These are phyloP conservation scores for Mastacembelus armatus DNA, from an alignment of 2,797 vertebrate genomes.

Conservation along the genomic window DNA sequence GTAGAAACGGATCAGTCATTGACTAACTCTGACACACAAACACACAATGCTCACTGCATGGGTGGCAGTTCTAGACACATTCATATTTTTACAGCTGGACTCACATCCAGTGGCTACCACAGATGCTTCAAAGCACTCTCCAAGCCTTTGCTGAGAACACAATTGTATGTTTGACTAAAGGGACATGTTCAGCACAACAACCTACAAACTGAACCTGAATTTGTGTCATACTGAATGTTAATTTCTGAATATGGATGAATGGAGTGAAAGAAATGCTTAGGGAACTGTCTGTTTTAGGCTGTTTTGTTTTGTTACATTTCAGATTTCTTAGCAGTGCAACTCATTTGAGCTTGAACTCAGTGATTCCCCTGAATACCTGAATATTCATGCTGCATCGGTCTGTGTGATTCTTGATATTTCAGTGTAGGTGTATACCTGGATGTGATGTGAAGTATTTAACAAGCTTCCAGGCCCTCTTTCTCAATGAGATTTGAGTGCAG, in stretches of 20 bases:
- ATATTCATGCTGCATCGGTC: constrained; percentile 45
- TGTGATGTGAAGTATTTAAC: constrained; percentile 53
- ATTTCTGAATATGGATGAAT: constrained; percentile 19
- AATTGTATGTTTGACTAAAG: constrained; percentile 44
- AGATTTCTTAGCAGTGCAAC: constrained; percentile 35
- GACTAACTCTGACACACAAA: constrained; percentile 57
- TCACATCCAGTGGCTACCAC: constrained; percentile 59
- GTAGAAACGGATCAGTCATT: constrained; percentile 68
- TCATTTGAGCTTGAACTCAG: constrained; percentile 38
- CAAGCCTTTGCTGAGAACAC: constrained; percentile 36
- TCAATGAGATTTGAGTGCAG: constrained; percentile 55
- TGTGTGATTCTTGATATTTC: constrained; percentile 34
- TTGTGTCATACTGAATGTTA: constrained; percentile 23
- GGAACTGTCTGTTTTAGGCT: constrained; percentile 3
- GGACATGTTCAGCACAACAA: constrained; percentile 34
- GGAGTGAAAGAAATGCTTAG: constrained; percentile 22
- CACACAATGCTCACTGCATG: constrained; percentile 74
- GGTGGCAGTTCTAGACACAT: constrained; percentile 69
- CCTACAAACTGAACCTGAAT: constrained; percentile 16
- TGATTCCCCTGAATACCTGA: constrained; percentile 49
- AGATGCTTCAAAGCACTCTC: constrained; percentile 55
- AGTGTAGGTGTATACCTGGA: constrained; percentile 42
- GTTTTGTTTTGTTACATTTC: constrained; percentile 44
- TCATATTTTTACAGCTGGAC: constrained; percentile 86
- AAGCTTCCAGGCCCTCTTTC: constrained; percentile 52